These are phyloP conservation scores for Sebastes kiyomatsui DNA, from an alignment of 2,797 vertebrate species.

Conservation along the genomic window DNA sequence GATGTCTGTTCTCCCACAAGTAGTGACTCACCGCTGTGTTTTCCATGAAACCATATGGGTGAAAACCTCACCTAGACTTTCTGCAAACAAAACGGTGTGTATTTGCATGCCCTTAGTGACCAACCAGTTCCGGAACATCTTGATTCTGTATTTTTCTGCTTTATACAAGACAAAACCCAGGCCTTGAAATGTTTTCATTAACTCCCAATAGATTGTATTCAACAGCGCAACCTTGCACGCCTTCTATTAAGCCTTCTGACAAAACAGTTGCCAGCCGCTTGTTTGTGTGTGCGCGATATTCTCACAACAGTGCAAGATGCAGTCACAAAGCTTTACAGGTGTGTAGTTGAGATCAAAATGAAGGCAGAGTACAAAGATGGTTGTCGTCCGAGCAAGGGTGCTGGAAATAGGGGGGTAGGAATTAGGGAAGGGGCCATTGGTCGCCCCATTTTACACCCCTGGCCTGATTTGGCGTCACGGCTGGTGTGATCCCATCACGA, in stretches of 20 bases:
- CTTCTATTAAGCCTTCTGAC: not conserved
- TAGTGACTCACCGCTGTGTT: constrained; percentile 5
- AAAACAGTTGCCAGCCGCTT: not conserved
- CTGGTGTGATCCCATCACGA: not conserved
- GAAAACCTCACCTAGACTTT: not conserved
- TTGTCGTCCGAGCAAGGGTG: not conserved
- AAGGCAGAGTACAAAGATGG: not conserved
- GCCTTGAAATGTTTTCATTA: not conserved
- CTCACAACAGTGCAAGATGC: not conserved
- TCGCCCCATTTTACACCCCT: not conserved
- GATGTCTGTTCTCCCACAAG: not conserved
- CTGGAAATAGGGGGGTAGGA: not conserved
- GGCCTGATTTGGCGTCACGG: not conserved
- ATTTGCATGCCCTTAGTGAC: not conserved
- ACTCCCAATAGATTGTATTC: not conserved
- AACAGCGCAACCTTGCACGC: not conserved
- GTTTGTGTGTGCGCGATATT: not conserved
- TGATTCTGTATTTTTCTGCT: not conserved
- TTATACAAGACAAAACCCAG: not conserved
- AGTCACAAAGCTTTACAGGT: not conserved
- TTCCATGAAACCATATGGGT: constrained; percentile 13
- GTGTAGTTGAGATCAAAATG: not conserved
- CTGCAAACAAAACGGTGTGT: not conserved
- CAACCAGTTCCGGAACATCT: not conserved
- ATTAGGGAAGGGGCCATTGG: not conserved